These are phyloP conservation scores for Myotis lucifugus DNA, from an alignment of 2,113 vertebrate species.

Conservation along the genomic window DNA sequence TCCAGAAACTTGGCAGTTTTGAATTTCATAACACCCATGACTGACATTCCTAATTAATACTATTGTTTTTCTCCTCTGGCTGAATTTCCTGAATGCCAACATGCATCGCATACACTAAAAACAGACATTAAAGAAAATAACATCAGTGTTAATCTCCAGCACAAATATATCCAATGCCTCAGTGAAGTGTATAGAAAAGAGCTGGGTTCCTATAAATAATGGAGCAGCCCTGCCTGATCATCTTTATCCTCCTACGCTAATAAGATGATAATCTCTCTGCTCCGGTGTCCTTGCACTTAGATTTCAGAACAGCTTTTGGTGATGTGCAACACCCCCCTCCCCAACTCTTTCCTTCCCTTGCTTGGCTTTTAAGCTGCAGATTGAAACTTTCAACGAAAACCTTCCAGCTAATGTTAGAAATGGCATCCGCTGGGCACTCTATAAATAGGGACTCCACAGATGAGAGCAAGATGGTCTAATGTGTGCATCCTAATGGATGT, in stretches of 20 bases:
- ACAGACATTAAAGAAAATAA: conserved; percentile 82
- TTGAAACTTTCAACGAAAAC: conserved; percentile 75
- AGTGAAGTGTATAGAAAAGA: conserved; percentile 55
- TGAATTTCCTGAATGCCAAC: conserved; percentile 82
- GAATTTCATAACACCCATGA: conserved; percentile 85
- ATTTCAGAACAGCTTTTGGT: conserved; percentile 63
- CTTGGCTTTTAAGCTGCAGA: conserved; percentile 70
- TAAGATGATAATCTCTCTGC: conserved; percentile 80
- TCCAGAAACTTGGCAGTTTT: conserved; percentile 82
- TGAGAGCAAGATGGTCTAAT: background rate
- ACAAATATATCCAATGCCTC: conserved; percentile 80
- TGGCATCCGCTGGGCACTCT: background rate
- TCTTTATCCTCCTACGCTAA: conserved; percentile 77
- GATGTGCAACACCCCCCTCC: conserved; percentile 8
- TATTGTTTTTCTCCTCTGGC: conserved; percentile 83
- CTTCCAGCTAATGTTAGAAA: conserved; percentile 53
- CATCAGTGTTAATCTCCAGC: conserved; percentile 77
- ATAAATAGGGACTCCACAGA: background rate
- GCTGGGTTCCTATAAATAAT: conserved; percentile 79
- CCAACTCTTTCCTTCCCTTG: conserved; percentile 58
- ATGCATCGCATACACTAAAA: conserved; percentile 77
- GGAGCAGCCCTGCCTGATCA: conserved; percentile 75
- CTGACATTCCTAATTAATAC: conserved; percentile 85
- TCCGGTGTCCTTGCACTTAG: conserved; percentile 76
- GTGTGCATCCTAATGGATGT: conserved; percentile 28